Conservation (phyloP, 2,113 vertebrate genomes). For the Cricetomys ansorgei region DNA sequence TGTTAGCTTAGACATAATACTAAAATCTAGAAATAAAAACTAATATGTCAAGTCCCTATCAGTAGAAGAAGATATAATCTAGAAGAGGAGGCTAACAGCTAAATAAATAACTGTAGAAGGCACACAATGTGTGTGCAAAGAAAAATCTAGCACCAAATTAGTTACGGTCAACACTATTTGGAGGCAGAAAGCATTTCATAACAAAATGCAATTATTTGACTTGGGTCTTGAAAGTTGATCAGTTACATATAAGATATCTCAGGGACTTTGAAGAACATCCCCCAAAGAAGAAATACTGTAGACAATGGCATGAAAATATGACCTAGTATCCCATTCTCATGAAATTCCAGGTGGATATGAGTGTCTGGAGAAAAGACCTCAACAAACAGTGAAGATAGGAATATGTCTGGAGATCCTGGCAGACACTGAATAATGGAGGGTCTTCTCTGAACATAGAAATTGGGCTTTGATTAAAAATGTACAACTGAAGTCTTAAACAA, state of each 20-base stretch:
- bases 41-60: not conserved
- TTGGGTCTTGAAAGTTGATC: constrained; percentile 6
- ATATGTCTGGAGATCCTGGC: not conserved
- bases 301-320: not conserved
- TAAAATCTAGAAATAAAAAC: constrained; percentile 26
- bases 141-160: not conserved
- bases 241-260: not conserved
- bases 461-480: not conserved
- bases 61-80: not conserved
- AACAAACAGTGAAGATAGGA: not conserved
- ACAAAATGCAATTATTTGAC: not conserved
- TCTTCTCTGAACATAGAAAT: not conserved
- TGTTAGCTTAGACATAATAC: not conserved
- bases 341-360: not conserved
- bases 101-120: not conserved
- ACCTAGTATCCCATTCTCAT: not conserved
- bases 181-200: not conserved
- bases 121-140: not conserved
- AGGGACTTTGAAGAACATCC: not conserved
- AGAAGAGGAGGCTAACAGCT: not conserved
- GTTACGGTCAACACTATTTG: not conserved
- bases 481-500: not conserved
- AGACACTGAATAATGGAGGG: not conserved
- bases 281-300: not conserved
- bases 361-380: not conserved